These are phyloP conservation scores for Oncorhynchus keta DNA, from an alignment of 2,113 vertebrate species.

Conservation along the genomic window DNA sequence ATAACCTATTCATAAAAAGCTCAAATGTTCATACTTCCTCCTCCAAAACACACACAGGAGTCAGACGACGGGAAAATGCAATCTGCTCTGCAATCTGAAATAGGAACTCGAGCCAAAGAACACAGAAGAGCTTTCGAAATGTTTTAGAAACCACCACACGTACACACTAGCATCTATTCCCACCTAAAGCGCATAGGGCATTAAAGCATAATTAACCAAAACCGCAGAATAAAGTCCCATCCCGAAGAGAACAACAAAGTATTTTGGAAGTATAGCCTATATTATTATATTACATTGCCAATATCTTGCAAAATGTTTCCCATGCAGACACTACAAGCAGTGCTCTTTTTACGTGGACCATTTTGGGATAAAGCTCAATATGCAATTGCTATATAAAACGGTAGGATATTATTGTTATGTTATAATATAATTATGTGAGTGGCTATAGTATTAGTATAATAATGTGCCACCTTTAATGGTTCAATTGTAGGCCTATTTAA, in stretches of 20 bases:
- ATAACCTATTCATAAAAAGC: slow-evolving; percentile 69
- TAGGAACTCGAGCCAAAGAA: slow-evolving; percentile 55
- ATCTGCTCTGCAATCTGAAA: slow-evolving; percentile 55
- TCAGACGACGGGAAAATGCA: slow-evolving; percentile 48
- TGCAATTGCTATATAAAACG: too few species aligned
- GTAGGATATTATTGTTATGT: too few species aligned
- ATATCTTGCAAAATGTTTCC: too few species aligned
- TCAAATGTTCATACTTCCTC: slow-evolving; percentile 60
- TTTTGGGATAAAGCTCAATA: too few species aligned
- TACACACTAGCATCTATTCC: neutral
- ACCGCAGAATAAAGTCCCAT: neutral
- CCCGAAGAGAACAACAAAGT: neutral
- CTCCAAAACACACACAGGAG: slow-evolving; percentile 67
- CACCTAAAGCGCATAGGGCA: neutral
- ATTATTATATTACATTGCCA: too few species aligned
- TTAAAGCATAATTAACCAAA: neutral
- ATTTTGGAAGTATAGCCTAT: too few species aligned
- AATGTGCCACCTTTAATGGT: too few species aligned
- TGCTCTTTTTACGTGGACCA: too few species aligned
- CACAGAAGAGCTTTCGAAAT: slow-evolving; percentile 18
- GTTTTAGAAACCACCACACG: slow-evolving; percentile 15
- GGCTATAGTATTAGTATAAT: too few species aligned
- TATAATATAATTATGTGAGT: too few species aligned
- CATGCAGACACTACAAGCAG: too few species aligned
- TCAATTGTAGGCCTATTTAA: too few species aligned